A percentile compares a stretch with the other conserved stretches of the same genome.
These are phyloP conservation scores for Helicoverpa armigera DNA, from an alignment of 1,140 invertebrate genomes.

Conservation along the genomic window DNA sequence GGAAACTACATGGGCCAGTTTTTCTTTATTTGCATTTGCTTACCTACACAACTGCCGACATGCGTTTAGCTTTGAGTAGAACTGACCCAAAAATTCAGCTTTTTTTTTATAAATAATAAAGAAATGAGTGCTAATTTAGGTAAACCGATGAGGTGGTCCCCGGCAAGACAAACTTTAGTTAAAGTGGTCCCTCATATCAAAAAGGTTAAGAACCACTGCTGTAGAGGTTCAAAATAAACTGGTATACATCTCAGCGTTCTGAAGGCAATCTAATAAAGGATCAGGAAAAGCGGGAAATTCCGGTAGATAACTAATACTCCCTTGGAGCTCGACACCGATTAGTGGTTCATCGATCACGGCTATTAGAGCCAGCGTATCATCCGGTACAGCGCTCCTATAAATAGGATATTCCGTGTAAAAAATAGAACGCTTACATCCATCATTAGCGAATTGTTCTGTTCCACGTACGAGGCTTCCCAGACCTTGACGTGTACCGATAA, in stretches of 20 bases:
- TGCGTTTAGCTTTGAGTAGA: too few relatives aligned
- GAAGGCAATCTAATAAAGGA: slow-evolving; percentile 17
- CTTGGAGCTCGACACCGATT: slow-evolving; percentile 28
- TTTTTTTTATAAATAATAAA: too few relatives aligned
- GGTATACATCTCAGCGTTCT: not conserved
- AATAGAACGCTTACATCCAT: slow-evolving; percentile 25
- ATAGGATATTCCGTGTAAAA: slow-evolving; percentile 7
- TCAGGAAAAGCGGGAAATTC: slow-evolving; percentile 26
- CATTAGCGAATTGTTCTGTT: slow-evolving; percentile 3
- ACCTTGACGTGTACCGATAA: slow-evolving; percentile 40
- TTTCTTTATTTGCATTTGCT: too few relatives aligned
- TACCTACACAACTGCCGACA: too few relatives aligned
- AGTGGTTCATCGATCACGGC: slow-evolving; percentile 35
- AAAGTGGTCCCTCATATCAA: too few relatives aligned
- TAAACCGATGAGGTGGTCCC: too few relatives aligned
- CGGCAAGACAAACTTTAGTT: too few relatives aligned
- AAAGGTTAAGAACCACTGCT: too few relatives aligned
- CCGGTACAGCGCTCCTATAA: not conserved
- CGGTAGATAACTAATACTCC: not conserved
- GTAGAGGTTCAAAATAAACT: slow-evolving; percentile 16
- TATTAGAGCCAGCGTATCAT: slow-evolving; percentile 24
- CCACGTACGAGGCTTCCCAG: slow-evolving; percentile 26
- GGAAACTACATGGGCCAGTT: too few relatives aligned
- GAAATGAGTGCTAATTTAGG: too few relatives aligned
- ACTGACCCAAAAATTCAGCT: too few relatives aligned